Evolutionary conservation across 2,888 invertebrate species (phyloP), one percentile per base, ranked within the genome.

Genomic region (Orthosia gothica): DNA sequence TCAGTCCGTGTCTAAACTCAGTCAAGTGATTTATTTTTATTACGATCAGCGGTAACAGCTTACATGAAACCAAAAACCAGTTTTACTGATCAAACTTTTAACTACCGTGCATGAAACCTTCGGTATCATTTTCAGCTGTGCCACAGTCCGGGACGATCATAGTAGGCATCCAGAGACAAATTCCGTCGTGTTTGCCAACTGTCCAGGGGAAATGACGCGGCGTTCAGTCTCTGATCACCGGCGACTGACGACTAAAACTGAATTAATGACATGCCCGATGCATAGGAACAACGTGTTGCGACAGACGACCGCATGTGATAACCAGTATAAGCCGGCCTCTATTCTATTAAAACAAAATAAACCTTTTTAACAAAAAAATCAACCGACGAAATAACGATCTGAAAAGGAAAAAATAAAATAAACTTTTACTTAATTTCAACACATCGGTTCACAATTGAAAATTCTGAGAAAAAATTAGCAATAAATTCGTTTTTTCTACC

Each of bases 121-220:
- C 78, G 0, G n/a, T 15, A 26, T 26, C 26, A 26, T 26, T 26
- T 26, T 26, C 26, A 15, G 1, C 2, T n/a, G 23, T 47, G 26
- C 15, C 64, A 26, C 45, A 13, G 20, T 18, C 45, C 5, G 57
- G 70, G 20, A 23, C 66, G 64, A 81, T 71, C 79, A 81, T 71
- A 80, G 70, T 76, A 82, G 66, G 45, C 63, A 16, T 23, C 40
- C 57, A 66, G 83, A 63, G 80, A 76, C 82, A 63, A 74, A 82
- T 83, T 63, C 71, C 26, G 73, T 40, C 80, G 59, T 80, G 83
- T 80, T 76, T 76, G 76, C 55, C 26, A 55, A 58, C 62, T 65
- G 80, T 61, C 66, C 73, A 40, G 20, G 83, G 83, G 82, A 83
- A 74, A 80, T 72, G 80, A 77, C 58, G 71, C 26, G 26, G 26